A percentile compares a stretch with the other conserved stretches of the same genome.
phyloP scores from a whole-genome alignment of 2,888 invertebrate genomes.

The Acleris cristana region DNA sequence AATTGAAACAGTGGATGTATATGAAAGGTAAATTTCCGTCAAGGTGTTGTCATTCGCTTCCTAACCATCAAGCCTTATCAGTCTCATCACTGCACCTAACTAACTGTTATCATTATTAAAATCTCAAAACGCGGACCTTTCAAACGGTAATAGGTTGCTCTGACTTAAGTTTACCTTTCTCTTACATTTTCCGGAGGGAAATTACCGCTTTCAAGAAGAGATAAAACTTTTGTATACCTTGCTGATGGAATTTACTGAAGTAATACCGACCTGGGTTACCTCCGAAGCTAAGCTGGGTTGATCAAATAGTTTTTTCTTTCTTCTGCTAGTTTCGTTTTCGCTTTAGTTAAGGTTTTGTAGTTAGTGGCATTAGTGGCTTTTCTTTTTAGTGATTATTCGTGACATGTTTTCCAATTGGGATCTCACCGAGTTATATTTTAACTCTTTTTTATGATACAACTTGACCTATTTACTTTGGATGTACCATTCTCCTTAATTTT shows the following conservation, averaged over 20 bases:
- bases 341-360: slow-evolving; percentile 1
- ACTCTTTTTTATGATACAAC: no score
- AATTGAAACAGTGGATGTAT: slow-evolving; percentile 69
- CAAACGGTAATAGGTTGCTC: slow-evolving; percentile 9
- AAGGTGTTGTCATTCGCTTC: slow-evolving; percentile 31
- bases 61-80: slow-evolving; percentile 13
- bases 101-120: slow-evolving; percentile 14
- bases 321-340: neutral
- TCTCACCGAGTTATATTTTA: no score
- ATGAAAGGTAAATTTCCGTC: slow-evolving; percentile 67
- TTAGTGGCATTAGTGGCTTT: slow-evolving; percentile 5
- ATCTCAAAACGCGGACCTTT: neutral
- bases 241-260: slow-evolving; percentile 26
- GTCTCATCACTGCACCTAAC: slow-evolving; percentile 10
- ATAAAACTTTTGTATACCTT: slow-evolving; percentile 18
- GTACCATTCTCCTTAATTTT: no score
- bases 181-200: slow-evolving; percentile 25
- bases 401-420: neutral
- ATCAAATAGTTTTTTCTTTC: slow-evolving; percentile 17
- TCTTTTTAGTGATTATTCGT: neutral
- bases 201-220: slow-evolving; percentile 20
- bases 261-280: slow-evolving; percentile 18
- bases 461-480: no score
- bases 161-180: slow-evolving; percentile 20
- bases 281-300: slow-evolving; percentile 22